Conservation (phyloP, 2,888 invertebrate genomes). For the Galerucella calmariensis region DNA sequence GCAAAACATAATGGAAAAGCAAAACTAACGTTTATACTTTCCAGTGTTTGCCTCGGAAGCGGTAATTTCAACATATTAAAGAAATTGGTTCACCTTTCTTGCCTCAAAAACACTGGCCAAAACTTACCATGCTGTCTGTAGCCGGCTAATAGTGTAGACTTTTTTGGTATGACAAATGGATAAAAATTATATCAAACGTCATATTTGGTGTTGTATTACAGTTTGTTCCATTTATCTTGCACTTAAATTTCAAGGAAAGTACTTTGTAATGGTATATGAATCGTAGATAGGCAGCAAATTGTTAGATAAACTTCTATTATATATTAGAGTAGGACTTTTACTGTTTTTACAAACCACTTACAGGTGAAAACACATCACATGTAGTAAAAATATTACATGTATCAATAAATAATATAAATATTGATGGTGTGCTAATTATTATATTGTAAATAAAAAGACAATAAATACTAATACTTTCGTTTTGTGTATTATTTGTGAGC, state of each 20-base stretch:
- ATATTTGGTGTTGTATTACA: neutral
- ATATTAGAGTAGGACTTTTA: neutral
- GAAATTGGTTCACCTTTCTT: too few relatives aligned
- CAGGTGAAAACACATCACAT: constrained; percentile 2
- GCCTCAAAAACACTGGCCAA: too few relatives aligned
- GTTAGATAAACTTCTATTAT: neutral
- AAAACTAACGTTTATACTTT: too few relatives aligned
- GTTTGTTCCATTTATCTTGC: neutral
- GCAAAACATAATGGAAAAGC: too few relatives aligned
- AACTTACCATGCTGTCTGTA: too few relatives aligned
- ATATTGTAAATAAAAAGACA: constrained; percentile 10
- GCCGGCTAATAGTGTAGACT: too few relatives aligned
- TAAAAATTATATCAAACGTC: neutral
- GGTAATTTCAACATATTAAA: too few relatives aligned
- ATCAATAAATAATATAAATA: neutral
- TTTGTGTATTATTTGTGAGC: constrained; percentile 7
- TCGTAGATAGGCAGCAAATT: neutral
- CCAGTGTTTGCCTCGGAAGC: too few relatives aligned
- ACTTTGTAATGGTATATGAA: constrained; percentile 4
- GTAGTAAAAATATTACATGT: neutral
- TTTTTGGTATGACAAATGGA: neutral
- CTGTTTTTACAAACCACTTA: constrained; percentile 9
- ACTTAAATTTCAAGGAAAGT: neutral
- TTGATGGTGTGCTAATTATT: constrained; percentile 3
- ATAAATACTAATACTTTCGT: constrained; percentile 1